Evolutionary conservation across 2,797 vertebrate species (phyloP).

Genomic region (Taeniopygia guttata): DNA sequence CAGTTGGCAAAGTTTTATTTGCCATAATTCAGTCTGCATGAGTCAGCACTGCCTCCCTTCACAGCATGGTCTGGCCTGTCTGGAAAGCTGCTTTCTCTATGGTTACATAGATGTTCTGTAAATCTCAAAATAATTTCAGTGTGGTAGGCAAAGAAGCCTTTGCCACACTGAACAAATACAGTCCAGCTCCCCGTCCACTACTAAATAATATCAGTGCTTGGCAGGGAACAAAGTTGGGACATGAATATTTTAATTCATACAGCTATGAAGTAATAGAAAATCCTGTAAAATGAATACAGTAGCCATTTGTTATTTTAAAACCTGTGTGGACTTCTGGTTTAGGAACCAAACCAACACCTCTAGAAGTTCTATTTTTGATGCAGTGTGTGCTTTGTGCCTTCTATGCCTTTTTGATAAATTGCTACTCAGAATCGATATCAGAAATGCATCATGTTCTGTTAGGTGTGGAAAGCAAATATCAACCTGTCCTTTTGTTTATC

Average conservation of each 20-base stretch:
- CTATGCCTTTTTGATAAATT: not conserved
- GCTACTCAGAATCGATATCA: not conserved
- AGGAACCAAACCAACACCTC: not conserved
- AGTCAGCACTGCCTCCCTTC: conserved; percentile 11
- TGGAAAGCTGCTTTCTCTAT: conserved; percentile 26
- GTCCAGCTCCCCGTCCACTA: not conserved
- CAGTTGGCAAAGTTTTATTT: conserved; percentile 40
- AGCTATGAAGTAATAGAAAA: conserved; percentile 9
- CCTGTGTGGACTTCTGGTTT: not conserved
- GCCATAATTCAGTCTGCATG: conserved; percentile 15
- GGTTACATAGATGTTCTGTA: conserved; percentile 1
- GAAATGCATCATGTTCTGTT: not conserved
- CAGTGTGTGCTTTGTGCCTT: not conserved
- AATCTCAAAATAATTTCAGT: conserved; percentile 23
- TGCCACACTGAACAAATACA: not conserved
- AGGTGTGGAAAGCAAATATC: not conserved
- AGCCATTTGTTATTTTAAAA: not conserved
- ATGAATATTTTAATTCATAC: conserved; percentile 13
- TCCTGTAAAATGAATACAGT: not conserved
- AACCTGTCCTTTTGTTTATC: not conserved
- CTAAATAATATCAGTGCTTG: not conserved
- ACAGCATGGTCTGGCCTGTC: not conserved
- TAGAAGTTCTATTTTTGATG: not conserved
- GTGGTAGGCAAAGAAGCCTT: not conserved
- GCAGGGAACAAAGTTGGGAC: not conserved